phyloP scores from a whole-genome alignment of 2,888 invertebrate genomes.

The Phaonia tiefii region DNA sequence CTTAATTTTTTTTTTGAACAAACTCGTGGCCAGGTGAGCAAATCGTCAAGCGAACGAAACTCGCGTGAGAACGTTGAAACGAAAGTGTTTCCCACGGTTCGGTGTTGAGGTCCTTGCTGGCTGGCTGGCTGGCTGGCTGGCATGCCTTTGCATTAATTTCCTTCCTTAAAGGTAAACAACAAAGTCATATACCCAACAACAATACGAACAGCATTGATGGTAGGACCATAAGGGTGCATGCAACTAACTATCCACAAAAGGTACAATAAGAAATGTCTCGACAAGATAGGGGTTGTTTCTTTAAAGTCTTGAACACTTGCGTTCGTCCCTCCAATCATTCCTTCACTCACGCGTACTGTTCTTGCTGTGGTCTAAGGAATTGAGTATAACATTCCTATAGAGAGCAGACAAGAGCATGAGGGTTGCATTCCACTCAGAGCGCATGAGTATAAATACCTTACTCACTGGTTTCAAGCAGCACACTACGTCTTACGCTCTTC shows the following conservation, averaged over 20 bases:
- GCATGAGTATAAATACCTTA: slow-evolving; percentile 61
- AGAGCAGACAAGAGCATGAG: slow-evolving; percentile 23
- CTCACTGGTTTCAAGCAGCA: slow-evolving; percentile 30
- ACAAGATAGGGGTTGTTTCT: slow-evolving; percentile 54
- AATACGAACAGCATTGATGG: slow-evolving; percentile 9
- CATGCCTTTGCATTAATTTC: slow-evolving; percentile 70
- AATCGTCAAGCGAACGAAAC: slow-evolving; percentile 56
- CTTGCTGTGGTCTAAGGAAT: slow-evolving; percentile 8
- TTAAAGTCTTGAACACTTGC: slow-evolving; percentile 1
- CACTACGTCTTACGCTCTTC: slow-evolving; percentile 60
- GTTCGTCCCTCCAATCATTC: background rate
- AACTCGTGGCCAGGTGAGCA: slow-evolving; percentile 78
- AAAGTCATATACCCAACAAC: slow-evolving; percentile 4
- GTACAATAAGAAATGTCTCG: slow-evolving; percentile 61
- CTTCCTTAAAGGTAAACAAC: slow-evolving; percentile 65
- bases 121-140: slow-evolving; percentile 67
- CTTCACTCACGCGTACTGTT: slow-evolving; percentile 4
- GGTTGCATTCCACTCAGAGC: slow-evolving; percentile 39
- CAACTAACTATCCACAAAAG: slow-evolving; percentile 18
- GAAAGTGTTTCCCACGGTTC: slow-evolving; percentile 80
- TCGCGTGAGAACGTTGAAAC: slow-evolving; percentile 80
- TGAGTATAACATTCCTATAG: slow-evolving; percentile 13
- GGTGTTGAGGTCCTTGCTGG: slow-evolving; percentile 71
- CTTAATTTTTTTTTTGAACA: background rate
- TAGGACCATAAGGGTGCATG: slow-evolving; percentile 54